A percentile compares a stretch with the other conserved stretches of the same genome.
Conservation (phyloP, 2,797 vertebrate genomes). For the Pangasius krempfi region DNA sequence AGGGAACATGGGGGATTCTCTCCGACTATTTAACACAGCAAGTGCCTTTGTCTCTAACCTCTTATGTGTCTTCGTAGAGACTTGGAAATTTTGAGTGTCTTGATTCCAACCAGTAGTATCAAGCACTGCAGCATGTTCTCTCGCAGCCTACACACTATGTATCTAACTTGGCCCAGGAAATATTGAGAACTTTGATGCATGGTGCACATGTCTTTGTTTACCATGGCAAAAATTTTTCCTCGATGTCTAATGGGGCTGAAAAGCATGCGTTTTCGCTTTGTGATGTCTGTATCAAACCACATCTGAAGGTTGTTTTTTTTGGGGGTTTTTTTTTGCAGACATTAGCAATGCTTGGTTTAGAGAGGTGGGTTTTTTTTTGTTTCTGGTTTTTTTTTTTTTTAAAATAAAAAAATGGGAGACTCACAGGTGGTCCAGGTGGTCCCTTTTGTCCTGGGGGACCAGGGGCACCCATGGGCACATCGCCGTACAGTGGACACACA, state of each 20-base stretch:
- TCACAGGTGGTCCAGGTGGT: constrained; percentile 73
- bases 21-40: constrained; percentile 70
- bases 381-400: not conserved
- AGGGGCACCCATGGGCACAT: constrained; percentile 74
- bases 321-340: not conserved
- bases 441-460: constrained; percentile 73
- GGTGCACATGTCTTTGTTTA: constrained; percentile 48
- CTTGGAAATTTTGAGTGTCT: constrained; percentile 78
- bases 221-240: constrained; percentile 43
- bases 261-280: constrained; percentile 30
- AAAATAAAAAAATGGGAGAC: constrained; percentile 45
- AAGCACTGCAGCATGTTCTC: constrained; percentile 65
- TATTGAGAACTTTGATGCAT: constrained; percentile 62
- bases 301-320: constrained; percentile 17
- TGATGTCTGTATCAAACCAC: constrained; percentile 42
- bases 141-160: constrained; percentile 66
- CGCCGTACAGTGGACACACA: constrained; percentile 79
- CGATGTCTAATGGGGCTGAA: constrained; percentile 37
- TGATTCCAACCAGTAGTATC: constrained; percentile 76
- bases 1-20: constrained; percentile 58
- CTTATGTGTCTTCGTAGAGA: constrained; percentile 76
- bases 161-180: constrained; percentile 59
- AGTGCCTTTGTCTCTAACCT: constrained; percentile 73
- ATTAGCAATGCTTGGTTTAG: not conserved
- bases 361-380: not conserved